Percentiles rank a stretch among this genome's conserved stretches.
phyloP scores from a whole-genome alignment of 92 coral and sea anemone species.

The Phenganax stokvisi region DNA sequence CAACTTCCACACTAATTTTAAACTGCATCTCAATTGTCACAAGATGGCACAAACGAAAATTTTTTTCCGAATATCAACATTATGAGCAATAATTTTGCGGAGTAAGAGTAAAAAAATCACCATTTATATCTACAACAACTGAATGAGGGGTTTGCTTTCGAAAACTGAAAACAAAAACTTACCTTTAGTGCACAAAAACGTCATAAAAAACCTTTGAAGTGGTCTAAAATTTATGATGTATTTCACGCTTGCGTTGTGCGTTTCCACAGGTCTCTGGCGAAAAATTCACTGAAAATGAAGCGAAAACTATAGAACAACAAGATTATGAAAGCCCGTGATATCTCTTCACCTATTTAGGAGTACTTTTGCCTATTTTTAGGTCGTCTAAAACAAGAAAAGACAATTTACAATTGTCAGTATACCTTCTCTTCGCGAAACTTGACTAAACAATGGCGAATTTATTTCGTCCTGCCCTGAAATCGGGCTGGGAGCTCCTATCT shows the following conservation, averaged over 20 bases:
- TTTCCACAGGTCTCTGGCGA: constrained; percentile 27
- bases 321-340: background rate
- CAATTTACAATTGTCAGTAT: background rate
- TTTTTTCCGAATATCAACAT: background rate
- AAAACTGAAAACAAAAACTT: constrained; percentile 22
- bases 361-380: background rate
- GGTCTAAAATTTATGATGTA: constrained; percentile 57
- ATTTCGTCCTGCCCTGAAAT: constrained; percentile 31
- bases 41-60: constrained; percentile 12
- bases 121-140: background rate
- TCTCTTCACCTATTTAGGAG: background rate
- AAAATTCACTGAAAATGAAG: constrained; percentile 9
- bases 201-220: constrained; percentile 68
- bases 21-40: background rate
- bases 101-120: background rate
- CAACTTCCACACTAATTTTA: background rate
- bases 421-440: constrained; percentile 20
- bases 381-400: background rate
- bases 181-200: constrained; percentile 70
- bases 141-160: background rate
- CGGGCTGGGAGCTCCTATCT: constrained; percentile 16
- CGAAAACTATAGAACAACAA: background rate
- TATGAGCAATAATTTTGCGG: too few relatives aligned
- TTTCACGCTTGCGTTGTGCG: constrained; percentile 50
- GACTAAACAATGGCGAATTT: constrained; percentile 4